Conservation (phyloP, 2,888 invertebrate species). For the Hermodice carunculata region DNA sequence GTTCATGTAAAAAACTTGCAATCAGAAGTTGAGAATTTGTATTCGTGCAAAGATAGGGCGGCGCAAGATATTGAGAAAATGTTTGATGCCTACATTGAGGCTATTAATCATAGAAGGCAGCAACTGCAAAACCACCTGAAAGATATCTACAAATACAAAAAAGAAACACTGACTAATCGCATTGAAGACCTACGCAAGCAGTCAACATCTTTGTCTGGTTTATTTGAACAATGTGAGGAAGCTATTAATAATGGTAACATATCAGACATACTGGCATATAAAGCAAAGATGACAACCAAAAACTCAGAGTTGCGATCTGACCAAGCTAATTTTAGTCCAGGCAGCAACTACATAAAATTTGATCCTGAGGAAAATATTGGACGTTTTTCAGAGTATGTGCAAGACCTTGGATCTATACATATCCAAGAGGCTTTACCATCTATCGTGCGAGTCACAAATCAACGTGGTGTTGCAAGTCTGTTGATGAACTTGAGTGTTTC, state of each 20-base stretch:
- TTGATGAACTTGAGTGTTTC: slow-evolving; percentile 24
- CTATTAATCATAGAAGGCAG: slow-evolving; percentile 10
- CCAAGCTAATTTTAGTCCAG: not conserved
- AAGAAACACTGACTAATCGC: not conserved
- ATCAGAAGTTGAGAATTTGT: slow-evolving; percentile 5
- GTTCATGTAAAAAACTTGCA: not conserved
- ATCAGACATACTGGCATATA: slow-evolving; percentile 30
- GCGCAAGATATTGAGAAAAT: slow-evolving; percentile 1
- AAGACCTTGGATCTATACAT: slow-evolving; percentile 19
- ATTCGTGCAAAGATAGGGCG: slow-evolving; percentile 5
- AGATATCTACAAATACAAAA: slow-evolving; percentile 9
- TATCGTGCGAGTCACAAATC: slow-evolving; percentile 17
- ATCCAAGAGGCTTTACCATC: slow-evolving; percentile 22
- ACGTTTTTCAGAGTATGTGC: slow-evolving; percentile 10
- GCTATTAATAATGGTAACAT: slow-evolving; percentile 27
- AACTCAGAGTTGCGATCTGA: slow-evolving; percentile 15
- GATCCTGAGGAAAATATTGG: slow-evolving; percentile 16
- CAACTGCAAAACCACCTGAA: slow-evolving; percentile 16
- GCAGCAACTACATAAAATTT: slow-evolving; percentile 26
- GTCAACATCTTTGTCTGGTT: slow-evolving; percentile 13
- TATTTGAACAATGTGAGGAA: slow-evolving; percentile 30
- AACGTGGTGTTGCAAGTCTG: slow-evolving; percentile 24
- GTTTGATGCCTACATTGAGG: slow-evolving; percentile 15
- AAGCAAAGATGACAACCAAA: slow-evolving; percentile 27
- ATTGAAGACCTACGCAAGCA: slow-evolving; percentile 19